phyloP scores from a whole-genome alignment of 1,140 invertebrate species.

The Drosophila ananassae region DNA sequence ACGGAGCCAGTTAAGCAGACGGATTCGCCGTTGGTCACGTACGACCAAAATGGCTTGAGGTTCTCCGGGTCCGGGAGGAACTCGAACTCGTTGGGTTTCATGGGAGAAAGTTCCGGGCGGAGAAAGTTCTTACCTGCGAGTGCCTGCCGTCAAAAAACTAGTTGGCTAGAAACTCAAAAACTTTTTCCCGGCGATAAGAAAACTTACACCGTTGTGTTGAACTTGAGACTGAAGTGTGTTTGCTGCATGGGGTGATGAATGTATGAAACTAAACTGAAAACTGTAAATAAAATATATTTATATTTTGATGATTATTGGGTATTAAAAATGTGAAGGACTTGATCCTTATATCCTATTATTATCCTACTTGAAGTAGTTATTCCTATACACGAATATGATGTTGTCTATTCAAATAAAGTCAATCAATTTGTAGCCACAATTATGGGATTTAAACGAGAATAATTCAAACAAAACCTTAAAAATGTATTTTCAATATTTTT shows the following conservation, averaged over 20 bases:
- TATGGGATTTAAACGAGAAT: too few species aligned
- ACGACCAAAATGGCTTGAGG: constrained; percentile 11
- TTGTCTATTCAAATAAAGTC: too few species aligned
- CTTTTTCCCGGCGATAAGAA: constrained; percentile 60
- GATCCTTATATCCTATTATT: too few species aligned
- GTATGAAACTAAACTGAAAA: constrained; percentile 1
- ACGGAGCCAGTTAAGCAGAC: constrained; percentile 29
- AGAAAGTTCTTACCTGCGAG: constrained; percentile 5
- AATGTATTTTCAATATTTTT: too few species aligned
- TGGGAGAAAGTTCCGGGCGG: not conserved
- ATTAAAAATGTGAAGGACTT: too few species aligned
- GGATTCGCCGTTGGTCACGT: constrained; percentile 36
- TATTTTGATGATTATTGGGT: too few species aligned
- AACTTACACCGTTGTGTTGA: constrained; percentile 68
- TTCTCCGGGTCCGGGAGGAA: not conserved
- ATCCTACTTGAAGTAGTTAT: too few species aligned
- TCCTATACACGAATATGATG: too few species aligned
- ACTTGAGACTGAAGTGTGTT: constrained; percentile 70
- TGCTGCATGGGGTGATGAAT: constrained; percentile 9
- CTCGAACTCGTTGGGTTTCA: not conserved
- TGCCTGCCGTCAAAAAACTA: constrained; percentile 18
- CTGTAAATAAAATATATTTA: not conserved
- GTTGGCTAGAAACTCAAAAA: constrained; percentile 31
- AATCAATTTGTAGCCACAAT: too few species aligned
- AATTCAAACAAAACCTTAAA: too few species aligned